Base-by-base conservation (phyloP, 1,140 invertebrate genomes). In the Pseudomyrmex flavicornis region DNA sequence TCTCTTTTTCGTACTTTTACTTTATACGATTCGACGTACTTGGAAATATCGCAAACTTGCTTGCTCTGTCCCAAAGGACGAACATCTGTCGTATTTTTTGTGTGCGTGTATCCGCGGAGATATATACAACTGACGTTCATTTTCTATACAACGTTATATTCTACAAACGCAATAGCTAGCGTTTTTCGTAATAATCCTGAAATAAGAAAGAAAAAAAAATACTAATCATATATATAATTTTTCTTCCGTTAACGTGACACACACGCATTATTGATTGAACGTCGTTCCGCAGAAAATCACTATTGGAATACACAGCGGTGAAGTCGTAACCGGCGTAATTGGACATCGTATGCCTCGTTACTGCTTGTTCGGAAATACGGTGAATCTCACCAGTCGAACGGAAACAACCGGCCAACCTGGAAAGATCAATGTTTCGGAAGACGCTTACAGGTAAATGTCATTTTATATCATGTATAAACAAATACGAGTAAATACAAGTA, bases 291-390 rank as follows among this genome's bases (percentile, higher is more conserved):
- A 98, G 98, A 96, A 97, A 96, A 98, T 99, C 75, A 99, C 98
- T 12, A 99, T 99, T 87, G 98, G 98, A 13, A 98, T 99, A 83
- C 98, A 99, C 92, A 98, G 98, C 13, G 98, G 98, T 1, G 98
- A 99, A 94, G 98, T 99, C 7, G 98, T 99, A 48, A 99, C 98
- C 0, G 98, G 98, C 15, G 98, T 99, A 2, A 99, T 99, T 83
- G 98, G 98, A 2, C 98, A 99, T 95, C 96, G 98, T 72, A 99
- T 99, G 97, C 98, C 98, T 0, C 96, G 98, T n/a, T 99, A 99
- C 92, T 99, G 98, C 94, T 95, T 99, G 1, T 99, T 99, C 92
- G 98, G 98, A 20, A 99, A 99, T 93, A 99, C 98, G 0, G 98
- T 99, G 0, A 99, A 99, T 94, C 93, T 99, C 26, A 99, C 98